Evolutionary conservation across 2,888 invertebrate species (phyloP), one percentile per base, ranked within the genome.

Genomic region (Ophraella communa): DNA sequence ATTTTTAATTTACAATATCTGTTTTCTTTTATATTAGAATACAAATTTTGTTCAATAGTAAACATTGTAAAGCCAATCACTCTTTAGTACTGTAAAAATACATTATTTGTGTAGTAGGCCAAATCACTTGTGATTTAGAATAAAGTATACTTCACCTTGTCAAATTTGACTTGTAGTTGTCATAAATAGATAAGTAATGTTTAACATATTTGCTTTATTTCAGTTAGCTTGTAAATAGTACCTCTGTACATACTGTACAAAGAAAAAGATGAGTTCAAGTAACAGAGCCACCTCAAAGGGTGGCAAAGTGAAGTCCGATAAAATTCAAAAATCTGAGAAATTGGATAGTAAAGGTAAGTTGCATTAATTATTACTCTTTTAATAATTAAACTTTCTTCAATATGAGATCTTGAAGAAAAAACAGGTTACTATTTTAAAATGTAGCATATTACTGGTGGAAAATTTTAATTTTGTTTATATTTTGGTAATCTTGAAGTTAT

Each of bases 191-290:
- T 67, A 67, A 61, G 68, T 62, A 70, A 66, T 67, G 67, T 67
- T 55, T 62, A 64, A 45, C 23, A 59, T 60, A 68, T 71, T 69
- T 73, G 79, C 82, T 87, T 86, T 83, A 87, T 60, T 60, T 85
- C 81, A 87, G 63, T 65, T 77, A 87, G 86, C 85, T 87, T 91
- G 91, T 91, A 91, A 87, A 91, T 91, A 91, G 87, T 87, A 79
- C 85, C 87, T 71, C 87, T 91, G 90, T 91, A 91, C 85, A 91
- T 91, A 91, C 86, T 87, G 86, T 88, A 79, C 78, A 79, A 87
- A 89, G 85, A 42, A 76, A 87, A 88, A 86, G 82, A 89, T 88
- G 88, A 89, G 88, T 86, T 86, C 88, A 85, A 87, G 86, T 81
- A 87, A 85, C 84, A 88, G 88, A 84, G 86, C 88, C 87, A 86